phyloP scores from a whole-genome alignment of 2,797 vertebrate species.

The Pantherophis alleghaniensis region DNA sequence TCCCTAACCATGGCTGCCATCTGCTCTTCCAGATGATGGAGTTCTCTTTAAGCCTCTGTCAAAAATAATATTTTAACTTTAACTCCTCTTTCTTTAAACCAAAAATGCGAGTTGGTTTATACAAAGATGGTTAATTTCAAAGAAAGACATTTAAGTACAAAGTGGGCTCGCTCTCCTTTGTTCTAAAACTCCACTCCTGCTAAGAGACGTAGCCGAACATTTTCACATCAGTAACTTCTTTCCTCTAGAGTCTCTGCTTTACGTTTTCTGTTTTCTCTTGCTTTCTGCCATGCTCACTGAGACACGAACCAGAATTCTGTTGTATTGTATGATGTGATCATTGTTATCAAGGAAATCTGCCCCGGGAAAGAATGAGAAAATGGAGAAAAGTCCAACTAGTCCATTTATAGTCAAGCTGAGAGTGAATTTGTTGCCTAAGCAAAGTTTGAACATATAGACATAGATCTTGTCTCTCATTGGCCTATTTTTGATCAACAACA shows the following conservation, averaged over 20 bases:
- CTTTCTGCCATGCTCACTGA: neutral
- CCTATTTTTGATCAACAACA: neutral
- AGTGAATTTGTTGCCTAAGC: neutral
- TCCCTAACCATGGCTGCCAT: neutral
- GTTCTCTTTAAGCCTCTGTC: neutral
- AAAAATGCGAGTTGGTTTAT: neutral
- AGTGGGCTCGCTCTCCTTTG: neutral
- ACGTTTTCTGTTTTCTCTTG: neutral
- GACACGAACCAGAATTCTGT: neutral
- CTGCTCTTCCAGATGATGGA: neutral
- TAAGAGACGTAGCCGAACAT: slow-evolving; percentile 1
- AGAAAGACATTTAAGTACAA: neutral
- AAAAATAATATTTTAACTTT: neutral
- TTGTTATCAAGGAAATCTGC: neutral
- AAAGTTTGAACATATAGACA: neutral
- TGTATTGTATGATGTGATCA: neutral
- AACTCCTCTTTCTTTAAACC: neutral
- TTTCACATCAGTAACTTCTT: neutral
- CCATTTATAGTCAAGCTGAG: neutral
- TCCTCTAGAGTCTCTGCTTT: neutral
- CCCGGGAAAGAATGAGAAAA: neutral
- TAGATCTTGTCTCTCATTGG: neutral
- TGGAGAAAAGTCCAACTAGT: neutral
- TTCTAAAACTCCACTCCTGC: neutral
- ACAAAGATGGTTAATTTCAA: neutral